Base-by-base conservation (phyloP, 1,140 invertebrate genomes). In the Drosophila persimilis region DNA sequence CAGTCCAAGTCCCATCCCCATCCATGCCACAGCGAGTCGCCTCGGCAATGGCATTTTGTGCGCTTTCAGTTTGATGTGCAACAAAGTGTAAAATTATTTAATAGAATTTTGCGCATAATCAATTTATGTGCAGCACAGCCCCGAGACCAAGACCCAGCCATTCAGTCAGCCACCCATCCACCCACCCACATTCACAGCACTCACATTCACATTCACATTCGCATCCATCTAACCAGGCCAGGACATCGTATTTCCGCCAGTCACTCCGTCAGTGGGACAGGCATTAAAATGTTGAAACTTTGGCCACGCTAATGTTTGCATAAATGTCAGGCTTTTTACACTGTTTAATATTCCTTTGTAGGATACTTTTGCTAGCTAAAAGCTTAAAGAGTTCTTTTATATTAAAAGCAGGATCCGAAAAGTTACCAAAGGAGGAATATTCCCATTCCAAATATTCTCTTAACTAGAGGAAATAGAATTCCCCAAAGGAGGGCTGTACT, bases 51-150 rank as follows among this genome's bases (percentile, higher is more conserved):
- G 70, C 78, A 79, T 86, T 89, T 72, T 76, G 65, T 66, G 72
- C 67, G 69, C 73, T 80, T 89, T 77, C 77, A 89, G 64, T 73
- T 78, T 79, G 83, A 79, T 90, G 86, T 86, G 86, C 88, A 90
- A 80, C 88, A 88, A 90, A 90, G 81, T 90, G 88, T 80, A 84
- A 88, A 90, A 90, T 90, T 80, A 78, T 86, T 84, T 78, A 80
- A 84, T 90, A 85, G 77, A 89, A 89, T 89, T 89, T 89, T 60
- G 84, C 84, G 84, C 80, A 89, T 89, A 89, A 89, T 89, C 85
- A 89, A 88, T 89, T 90, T 81, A 90, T 90, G 81, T 89, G 86
- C 85, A 90, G 65, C 77, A 75, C 50, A 65, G 63, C 73, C 53
- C 69, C 45, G 60, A 58, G 17, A 24, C 5, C 43, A 11, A 11